Evolutionary conservation across 2,888 invertebrate genomes (phyloP).

Genomic region (Apotomis capreana): DNA sequence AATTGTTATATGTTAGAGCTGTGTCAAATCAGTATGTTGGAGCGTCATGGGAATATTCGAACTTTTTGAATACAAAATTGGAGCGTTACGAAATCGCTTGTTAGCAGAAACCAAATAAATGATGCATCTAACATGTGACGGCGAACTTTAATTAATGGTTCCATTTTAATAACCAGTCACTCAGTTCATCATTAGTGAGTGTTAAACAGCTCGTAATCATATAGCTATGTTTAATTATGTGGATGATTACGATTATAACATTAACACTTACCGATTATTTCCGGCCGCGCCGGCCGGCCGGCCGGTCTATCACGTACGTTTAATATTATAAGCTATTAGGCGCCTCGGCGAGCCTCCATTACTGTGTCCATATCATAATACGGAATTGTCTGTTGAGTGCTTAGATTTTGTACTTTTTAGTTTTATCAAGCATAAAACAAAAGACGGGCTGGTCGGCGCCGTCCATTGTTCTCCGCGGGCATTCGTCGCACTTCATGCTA

Average conservation of each 20-base stretch:
- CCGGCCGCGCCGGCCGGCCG: constrained; percentile 57
- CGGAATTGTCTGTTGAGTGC: constrained; percentile 79
- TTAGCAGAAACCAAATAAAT: constrained; percentile 17
- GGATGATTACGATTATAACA: constrained; percentile 52
- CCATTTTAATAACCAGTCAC: constrained; percentile 35
- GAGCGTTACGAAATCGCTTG: constrained; percentile 11
- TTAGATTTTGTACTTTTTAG: constrained; percentile 80
- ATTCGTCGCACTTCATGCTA: constrained; percentile 84
- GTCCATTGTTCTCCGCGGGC: constrained; percentile 80
- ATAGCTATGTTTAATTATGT: constrained; percentile 47
- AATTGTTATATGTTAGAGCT: constrained; percentile 31
- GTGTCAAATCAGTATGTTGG: constrained; percentile 19
- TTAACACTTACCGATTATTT: constrained; percentile 66
- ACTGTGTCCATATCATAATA: constrained; percentile 82
- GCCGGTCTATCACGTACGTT: constrained; percentile 75
- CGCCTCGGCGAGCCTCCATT: constrained; percentile 77
- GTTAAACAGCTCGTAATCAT: constrained; percentile 39
- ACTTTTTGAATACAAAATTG: background rate
- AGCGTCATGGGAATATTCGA: constrained; percentile 8
- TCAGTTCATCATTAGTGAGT: constrained; percentile 37
- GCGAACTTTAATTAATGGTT: constrained; percentile 37
- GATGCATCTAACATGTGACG: constrained; percentile 13
- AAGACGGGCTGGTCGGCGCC: constrained; percentile 79
- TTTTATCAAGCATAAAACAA: constrained; percentile 76
- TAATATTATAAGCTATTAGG: constrained; percentile 82